Evolutionary conservation across 2,797 vertebrate genomes (phyloP), one percentile per base, ranked within the genome.

Genomic region (Orientallactaga sibirica): DNA sequence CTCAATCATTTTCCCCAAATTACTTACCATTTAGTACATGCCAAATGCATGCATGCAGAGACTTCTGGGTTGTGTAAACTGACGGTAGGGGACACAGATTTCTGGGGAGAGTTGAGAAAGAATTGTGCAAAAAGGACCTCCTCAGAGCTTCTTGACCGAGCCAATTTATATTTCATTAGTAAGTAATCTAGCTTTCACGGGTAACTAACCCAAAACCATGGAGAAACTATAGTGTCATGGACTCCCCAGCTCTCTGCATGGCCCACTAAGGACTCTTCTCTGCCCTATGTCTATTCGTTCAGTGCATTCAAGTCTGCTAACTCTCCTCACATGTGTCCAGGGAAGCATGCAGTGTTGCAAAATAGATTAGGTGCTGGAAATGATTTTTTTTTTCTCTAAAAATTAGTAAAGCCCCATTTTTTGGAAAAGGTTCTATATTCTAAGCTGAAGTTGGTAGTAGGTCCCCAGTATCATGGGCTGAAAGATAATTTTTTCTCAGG

Each of bases 401-500:
- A 71, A 90, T 84, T 91, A 85, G 52, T 55, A 88, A 16, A 82
- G 15, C 43, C 25, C 43, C 18, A 19, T 24, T 71, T 29, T 0
- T 14, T 43, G 85, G 77, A 95, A 78, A 93, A 78, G 87, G 55
- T 85, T 88, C 84, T 79, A 74, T 93, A 93, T 95, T 95, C 77
- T 27, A 86, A 43, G 75, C 68, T 25, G 43, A 93, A 88, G 77
- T 91, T 94, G 77, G 55, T 83, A 93, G 64, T 67, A 77, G 55
- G 37, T 93, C 52, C 43, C 79, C 77, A 25, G 77, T 89, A 88
- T 87, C 92, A 41, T 52, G 74, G 48, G 62, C 62, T 33, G 37
- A n/a, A 93, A 96, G 96, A 95, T 88, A 41, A 62, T 97, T 97
- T 96, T 96, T 81, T 91, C 96, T 95, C 92, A 1, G 7, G 86